Evolutionary conservation across 2,797 vertebrate genomes (phyloP).

Genomic region (Emydoidea blandingii): DNA sequence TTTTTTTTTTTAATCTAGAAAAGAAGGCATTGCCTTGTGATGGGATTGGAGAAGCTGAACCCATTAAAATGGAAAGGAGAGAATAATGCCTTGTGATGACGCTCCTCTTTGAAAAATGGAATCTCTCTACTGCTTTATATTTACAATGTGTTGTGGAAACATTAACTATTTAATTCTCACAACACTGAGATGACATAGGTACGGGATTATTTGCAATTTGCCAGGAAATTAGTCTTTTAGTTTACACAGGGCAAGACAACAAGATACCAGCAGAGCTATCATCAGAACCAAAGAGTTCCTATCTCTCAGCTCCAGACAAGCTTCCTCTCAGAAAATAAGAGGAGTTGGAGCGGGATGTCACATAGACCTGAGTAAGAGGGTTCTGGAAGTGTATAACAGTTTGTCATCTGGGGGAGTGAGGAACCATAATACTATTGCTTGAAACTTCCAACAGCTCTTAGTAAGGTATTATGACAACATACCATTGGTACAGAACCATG

Average conservation of each 20-base stretch:
- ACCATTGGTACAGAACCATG: not conserved
- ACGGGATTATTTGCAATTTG: slow-evolving; percentile 58
- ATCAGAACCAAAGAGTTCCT: not conserved
- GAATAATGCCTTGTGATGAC: slow-evolving; percentile 66
- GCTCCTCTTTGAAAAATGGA: not conserved
- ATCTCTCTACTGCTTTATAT: slow-evolving; percentile 44
- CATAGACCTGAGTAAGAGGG: not conserved
- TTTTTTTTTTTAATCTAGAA: not conserved
- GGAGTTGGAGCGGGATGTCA: not conserved
- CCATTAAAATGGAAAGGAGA: slow-evolving; percentile 63
- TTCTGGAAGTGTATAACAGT: not conserved
- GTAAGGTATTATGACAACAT: not conserved
- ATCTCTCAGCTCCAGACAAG: not conserved
- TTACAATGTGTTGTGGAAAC: slow-evolving; percentile 41
- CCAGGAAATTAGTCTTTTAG: not conserved
- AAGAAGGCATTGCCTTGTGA: slow-evolving; percentile 38
- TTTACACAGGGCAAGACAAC: not conserved
- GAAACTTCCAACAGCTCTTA: not conserved
- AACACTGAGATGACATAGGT: not conserved
- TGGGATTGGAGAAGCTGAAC: slow-evolving; percentile 56
- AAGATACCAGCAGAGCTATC: not conserved
- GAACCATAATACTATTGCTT: not conserved
- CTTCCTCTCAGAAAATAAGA: not conserved
- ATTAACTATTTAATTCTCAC: slow-evolving; percentile 61
- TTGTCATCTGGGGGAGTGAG: not conserved